Base-by-base conservation (phyloP, 2,113 vertebrate species). In the Limnothrissa miodon region DNA sequence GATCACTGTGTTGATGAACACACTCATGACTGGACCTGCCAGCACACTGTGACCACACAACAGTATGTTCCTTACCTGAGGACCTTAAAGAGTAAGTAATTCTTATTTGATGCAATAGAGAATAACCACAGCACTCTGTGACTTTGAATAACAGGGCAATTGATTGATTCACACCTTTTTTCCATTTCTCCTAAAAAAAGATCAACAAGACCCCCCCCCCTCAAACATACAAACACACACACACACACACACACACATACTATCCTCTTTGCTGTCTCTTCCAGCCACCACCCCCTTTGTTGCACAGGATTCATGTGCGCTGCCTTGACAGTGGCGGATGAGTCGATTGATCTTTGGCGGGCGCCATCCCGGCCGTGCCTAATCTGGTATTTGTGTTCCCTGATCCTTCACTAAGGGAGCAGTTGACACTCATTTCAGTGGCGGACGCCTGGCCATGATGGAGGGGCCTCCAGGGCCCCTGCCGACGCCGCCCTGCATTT, bases 381-480 rank as follows among this genome's bases (percentile, higher is more conserved):
- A 74, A 74, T 74, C 66, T 17, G 11, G 10, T 74, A 33, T 74
- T 62, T 11, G 59, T 62, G 59, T n/a, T 29, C 19, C n/a, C 53
- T 83, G 39, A 78, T 81, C 42, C 48, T 70, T 81, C 23, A 79
- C 46, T 59, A 78, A 88, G 29, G 19, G 9, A 81, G 33, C 79
- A 51, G 74, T 46, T 83, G 74, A 83, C 84, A 85, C 81, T 80
- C 33, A 42, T 83, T 74, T 78, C 53, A 36, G 56, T 44, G 15
- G 78, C 78, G 78, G 80, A 42, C 53, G 62, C 44, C 45, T 23
- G 8, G n/a, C 11, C 6, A 29, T 33, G 80, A 45, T 21, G 59
- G n/a, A 62, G 59, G 9, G 59, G 59, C 59, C 59, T 62, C 7
- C n/a, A 29, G 59, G 59, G 25, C 59, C 13, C 51, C 59, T 11